phyloP scores from a whole-genome alignment of 2,888 invertebrate genomes.

The Tipula lateralis region DNA sequence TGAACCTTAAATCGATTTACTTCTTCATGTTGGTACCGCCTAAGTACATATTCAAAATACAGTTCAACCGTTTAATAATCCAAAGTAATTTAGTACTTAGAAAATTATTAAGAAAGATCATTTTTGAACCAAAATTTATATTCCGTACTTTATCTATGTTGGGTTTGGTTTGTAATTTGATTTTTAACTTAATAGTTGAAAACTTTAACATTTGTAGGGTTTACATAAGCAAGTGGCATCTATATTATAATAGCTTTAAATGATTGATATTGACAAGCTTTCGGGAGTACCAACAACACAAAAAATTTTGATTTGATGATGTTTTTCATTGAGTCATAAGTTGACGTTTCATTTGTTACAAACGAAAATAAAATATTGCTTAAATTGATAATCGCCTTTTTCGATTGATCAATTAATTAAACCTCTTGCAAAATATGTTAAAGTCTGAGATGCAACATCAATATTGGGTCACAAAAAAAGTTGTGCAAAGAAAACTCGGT shows the following conservation, averaged over 20 bases:
- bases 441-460: conserved; percentile 79
- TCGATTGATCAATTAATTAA: background rate
- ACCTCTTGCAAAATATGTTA: conserved; percentile 40
- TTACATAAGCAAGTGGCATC: too few species aligned
- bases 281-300: background rate
- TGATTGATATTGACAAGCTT: background rate
- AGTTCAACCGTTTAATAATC: too few species aligned
- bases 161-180: too few species aligned
- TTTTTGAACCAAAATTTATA: too few species aligned
- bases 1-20: background rate
- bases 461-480: conserved; percentile 97
- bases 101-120: too few species aligned
- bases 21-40: background rate
- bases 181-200: too few species aligned
- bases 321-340: background rate
- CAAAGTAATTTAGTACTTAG: too few species aligned
- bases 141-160: too few species aligned
- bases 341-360: background rate
- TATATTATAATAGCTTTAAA: too few species aligned
- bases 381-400: background rate
- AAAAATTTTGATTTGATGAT: background rate
- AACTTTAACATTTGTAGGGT: too few species aligned
- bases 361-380: background rate
- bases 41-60: background rate
- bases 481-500: conserved; percentile 85